These are phyloP conservation scores for Agrilus biguttatus DNA, from an alignment of 2,888 invertebrate species.

Conservation along the genomic window DNA sequence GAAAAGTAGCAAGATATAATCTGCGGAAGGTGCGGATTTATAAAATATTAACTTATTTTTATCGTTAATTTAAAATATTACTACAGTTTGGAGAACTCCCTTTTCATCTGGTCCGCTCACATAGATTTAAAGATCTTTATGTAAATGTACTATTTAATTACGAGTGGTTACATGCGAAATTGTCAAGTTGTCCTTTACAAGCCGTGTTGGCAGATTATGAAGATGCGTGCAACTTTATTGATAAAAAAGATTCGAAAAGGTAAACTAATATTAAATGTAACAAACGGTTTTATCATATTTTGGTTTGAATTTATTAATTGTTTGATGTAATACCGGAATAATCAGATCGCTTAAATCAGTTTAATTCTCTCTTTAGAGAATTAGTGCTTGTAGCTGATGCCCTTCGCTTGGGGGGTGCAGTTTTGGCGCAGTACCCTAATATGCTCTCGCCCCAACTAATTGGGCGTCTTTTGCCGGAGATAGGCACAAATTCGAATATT, in stretches of 20 bases:
- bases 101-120: slow-evolving; percentile 82
- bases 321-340: background rate
- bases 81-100: slow-evolving; percentile 85
- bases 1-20: slow-evolving; percentile 80
- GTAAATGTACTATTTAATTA: slow-evolving; percentile 92
- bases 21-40: slow-evolving; percentile 60
- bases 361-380: slow-evolving; percentile 44
- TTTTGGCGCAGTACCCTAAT: slow-evolving; percentile 79
- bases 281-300: too few species aligned
- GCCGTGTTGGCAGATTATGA: slow-evolving; percentile 91
- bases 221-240: slow-evolving; percentile 72
- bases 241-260: slow-evolving; percentile 69
- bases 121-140: slow-evolving; percentile 80
- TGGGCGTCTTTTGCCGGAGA: slow-evolving; percentile 84
- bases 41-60: too few species aligned
- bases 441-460: slow-evolving; percentile 93
- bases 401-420: slow-evolving; percentile 83
- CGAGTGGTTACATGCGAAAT: slow-evolving; percentile 92
- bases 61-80: background rate
- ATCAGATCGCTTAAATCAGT: background rate
- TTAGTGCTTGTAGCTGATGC: slow-evolving; percentile 88
- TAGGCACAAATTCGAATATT: slow-evolving; percentile 66
- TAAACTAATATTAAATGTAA: slow-evolving; percentile 17
- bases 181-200: slow-evolving; percentile 89
- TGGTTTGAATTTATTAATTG: too few species aligned